A percentile compares a stretch with the other conserved stretches of the same genome.
Evolutionary conservation across 2,888 invertebrate species (phyloP).

Genomic region (Leptinotarsa rubiginosa): DNA sequence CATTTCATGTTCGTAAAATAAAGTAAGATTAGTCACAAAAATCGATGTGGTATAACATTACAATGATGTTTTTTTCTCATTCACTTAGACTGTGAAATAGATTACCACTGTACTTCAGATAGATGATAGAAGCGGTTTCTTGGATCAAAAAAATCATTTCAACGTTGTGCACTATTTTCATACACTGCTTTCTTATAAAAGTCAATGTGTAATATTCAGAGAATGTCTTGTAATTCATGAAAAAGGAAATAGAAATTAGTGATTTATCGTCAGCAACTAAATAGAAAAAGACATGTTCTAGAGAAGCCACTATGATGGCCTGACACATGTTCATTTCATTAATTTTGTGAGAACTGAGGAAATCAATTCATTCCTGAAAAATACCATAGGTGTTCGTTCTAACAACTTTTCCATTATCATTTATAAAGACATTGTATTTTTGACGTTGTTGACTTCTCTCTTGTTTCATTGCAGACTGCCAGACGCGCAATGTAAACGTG

Average conservation of each 20-base stretch:
- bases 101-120: neutral
- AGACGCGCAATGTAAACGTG: constrained; percentile 81
- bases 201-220: no score
- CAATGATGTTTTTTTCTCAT: neutral
- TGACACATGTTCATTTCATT: no score
- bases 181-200: no score
- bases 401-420: neutral
- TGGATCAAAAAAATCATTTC: no score
- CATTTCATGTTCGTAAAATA: neutral
- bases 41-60: neutral
- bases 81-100: neutral
- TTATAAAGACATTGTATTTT: constrained; percentile 30
- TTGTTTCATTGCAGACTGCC: constrained; percentile 82
- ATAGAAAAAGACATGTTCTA: no score
- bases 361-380: neutral
- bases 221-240: no score
- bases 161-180: no score
- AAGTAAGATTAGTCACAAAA: neutral
- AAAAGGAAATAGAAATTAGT: no score
- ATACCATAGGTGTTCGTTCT: neutral
- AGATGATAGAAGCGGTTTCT: no score
- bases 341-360: neutral
- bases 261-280: no score
- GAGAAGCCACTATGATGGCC: no score
- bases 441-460: constrained; percentile 68